phyloP scores from a whole-genome alignment of 2,113 vertebrate species.

The Bothrops jararaca region DNA sequence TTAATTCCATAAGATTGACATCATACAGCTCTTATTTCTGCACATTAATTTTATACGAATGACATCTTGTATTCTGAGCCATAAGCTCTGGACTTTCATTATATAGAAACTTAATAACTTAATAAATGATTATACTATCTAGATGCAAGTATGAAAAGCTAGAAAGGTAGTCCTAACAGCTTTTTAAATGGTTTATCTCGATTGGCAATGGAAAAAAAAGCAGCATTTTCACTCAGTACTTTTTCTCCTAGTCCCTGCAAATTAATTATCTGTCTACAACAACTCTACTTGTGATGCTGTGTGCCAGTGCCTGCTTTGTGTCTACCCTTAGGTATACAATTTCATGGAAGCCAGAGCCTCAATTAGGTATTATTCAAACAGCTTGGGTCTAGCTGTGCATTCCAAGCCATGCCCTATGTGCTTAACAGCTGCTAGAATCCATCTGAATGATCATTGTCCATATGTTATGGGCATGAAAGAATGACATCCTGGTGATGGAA shows the following conservation, averaged over 20 bases:
- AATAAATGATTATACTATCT: not conserved
- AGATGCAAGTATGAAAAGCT: not conserved
- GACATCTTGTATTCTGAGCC: not conserved
- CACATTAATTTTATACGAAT: not conserved
- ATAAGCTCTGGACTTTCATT: not conserved
- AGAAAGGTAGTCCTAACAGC: not conserved
- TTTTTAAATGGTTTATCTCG: not conserved
- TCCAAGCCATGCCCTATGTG: conserved; percentile 36
- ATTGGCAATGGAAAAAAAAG: not conserved
- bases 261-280: conserved; percentile 19
- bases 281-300: not conserved
- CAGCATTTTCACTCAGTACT: accelerated
- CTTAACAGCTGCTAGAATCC: conserved; percentile 54
- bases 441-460: conserved; percentile 55
- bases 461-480: conserved; percentile 45
- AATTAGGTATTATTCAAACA: conserved; percentile 38
- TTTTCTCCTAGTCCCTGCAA: conserved; percentile 11
- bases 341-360: conserved; percentile 20
- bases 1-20: not conserved
- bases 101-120: not conserved
- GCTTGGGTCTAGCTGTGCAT: conserved; percentile 24
- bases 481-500: conserved; percentile 54
- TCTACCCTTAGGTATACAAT: not conserved
- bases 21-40: not conserved
- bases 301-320: conserved; percentile 20